These are phyloP conservation scores for Scaptomyza pallida DNA, from an alignment of 1,140 invertebrate genomes.

Conservation along the genomic window DNA sequence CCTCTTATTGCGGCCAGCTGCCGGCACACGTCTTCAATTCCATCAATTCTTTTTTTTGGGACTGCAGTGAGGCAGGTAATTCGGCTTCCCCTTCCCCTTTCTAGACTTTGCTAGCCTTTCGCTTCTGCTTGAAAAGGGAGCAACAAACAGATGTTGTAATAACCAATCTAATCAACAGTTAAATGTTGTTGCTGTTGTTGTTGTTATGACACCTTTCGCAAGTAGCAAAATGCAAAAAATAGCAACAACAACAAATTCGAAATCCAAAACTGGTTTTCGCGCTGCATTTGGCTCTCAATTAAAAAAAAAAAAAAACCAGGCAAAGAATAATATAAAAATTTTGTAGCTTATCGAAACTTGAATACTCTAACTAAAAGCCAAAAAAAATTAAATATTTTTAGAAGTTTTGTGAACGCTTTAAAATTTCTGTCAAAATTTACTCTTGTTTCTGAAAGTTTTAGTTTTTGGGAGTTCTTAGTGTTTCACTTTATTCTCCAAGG, in stretches of 20 bases:
- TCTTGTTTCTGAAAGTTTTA: no score
- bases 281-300: constrained; percentile 74
- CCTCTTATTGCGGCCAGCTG: constrained; percentile 69
- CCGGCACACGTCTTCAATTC: constrained; percentile 66
- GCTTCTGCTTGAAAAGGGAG: constrained; percentile 3
- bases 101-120: constrained; percentile 1
- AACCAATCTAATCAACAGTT: constrained; percentile 58
- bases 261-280: constrained; percentile 59
- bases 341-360: background rate
- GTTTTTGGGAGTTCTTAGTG: no score
- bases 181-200: constrained; percentile 18
- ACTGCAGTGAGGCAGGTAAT: constrained; percentile 55
- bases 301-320: constrained; percentile 30
- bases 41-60: no score
- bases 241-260: background rate
- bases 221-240: constrained; percentile 49
- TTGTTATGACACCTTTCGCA: constrained; percentile 73
- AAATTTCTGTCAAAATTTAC: no score
- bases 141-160: constrained; percentile 62
- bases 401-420: no score
- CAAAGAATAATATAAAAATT: constrained; percentile 14
- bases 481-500: no score
- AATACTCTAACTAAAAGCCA: constrained; percentile 26
- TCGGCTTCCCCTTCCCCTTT: background rate
- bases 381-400: background rate